Conservation (phyloP, 1,140 invertebrate genomes). For the Melipona quadrifasciata region DNA sequence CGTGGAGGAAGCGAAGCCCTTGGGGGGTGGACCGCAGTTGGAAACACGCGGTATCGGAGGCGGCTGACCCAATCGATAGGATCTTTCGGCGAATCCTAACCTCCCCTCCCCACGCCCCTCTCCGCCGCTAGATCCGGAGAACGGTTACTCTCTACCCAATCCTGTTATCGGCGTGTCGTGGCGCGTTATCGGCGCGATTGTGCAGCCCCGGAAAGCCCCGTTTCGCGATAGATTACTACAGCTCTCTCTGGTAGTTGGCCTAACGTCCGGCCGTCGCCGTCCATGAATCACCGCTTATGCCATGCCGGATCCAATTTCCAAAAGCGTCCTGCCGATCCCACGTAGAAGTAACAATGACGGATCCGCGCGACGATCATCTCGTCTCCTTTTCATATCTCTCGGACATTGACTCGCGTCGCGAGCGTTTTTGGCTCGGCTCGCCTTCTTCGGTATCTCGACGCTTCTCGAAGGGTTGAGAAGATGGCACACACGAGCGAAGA, state of each 20-base stretch:
- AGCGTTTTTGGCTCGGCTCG: too few species aligned
- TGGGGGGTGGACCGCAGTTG: background rate
- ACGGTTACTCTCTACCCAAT: slow-evolving; percentile 50
- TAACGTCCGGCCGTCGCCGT: slow-evolving; percentile 56
- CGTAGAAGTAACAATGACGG: slow-evolving; percentile 52
- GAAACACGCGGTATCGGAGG: slow-evolving; percentile 44
- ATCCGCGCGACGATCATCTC: slow-evolving; percentile 3
- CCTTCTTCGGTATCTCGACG: background rate
- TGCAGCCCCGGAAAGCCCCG: slow-evolving; percentile 63
- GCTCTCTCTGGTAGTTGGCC: slow-evolving; percentile 48
- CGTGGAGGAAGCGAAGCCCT: background rate
- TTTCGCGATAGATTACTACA: slow-evolving; percentile 70
- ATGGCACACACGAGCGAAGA: too few species aligned
- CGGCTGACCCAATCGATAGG: slow-evolving; percentile 61
- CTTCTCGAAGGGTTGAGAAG: background rate
- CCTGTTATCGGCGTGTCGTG: slow-evolving; percentile 69
- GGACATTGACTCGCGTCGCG: too few species aligned
- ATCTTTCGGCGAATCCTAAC: slow-evolving; percentile 56
- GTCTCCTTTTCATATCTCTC: too few species aligned
- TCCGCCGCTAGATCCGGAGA: background rate
- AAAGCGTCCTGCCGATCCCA: slow-evolving; percentile 39
- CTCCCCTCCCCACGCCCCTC: background rate
- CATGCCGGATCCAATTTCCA: slow-evolving; percentile 62
- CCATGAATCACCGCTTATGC: slow-evolving; percentile 63
- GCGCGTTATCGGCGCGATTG: slow-evolving; percentile 68